Base-by-base conservation (phyloP, 2,113 vertebrate genomes). In the Triplophysa dalaica region DNA sequence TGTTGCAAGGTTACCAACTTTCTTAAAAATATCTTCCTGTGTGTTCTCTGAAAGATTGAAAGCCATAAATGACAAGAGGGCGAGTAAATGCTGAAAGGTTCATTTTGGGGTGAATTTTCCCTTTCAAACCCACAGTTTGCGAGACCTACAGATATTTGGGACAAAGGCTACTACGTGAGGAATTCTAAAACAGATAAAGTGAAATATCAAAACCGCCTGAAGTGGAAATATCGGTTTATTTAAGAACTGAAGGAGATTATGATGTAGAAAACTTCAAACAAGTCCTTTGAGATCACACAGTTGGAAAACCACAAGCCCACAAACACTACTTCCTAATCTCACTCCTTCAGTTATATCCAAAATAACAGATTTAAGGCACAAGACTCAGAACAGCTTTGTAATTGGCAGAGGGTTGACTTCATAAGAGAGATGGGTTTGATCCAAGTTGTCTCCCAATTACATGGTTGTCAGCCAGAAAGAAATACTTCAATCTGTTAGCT, bases 291-390 rank as follows among this genome's bases (percentile, higher is more conserved):
- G 70, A 68, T 56, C 64, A 78, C 62, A 78, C 48, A 81, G 60
- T 33, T 33, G 75, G 64, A 33, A 77, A 83, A 60, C 41, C 45
- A 61, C 5, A 26, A 82, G 63, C 33, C 48, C 21, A 26, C 11
- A 78, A 81, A 75, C 70, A 77, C 16, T 4, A 22, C 14, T 5
- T 43, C 70, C 66, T 74, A 78, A 84, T 78, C 69, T 74, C 24
- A 11, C 22, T 33, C 17, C 26, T 72, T 38, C 52, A 52, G 77
- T 60, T 64, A 56, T 66, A 64, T 66, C 62, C 26, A 58, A 85
- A 52, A 75, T 38, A 63, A 52, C 29, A 3, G 68, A 78, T 78
- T 68, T 78, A 67, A 56, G 48, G 56, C 14, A 62, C 13, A 62
- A 70, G 7, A 8, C 6, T 38, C 33, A 38, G 41, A 52, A 29